Percentiles rank a stretch among this genome's conserved stretches.
These are phyloP conservation scores for Artibeus lituratus DNA, from an alignment of 2,797 vertebrate species.

Conservation along the genomic window DNA sequence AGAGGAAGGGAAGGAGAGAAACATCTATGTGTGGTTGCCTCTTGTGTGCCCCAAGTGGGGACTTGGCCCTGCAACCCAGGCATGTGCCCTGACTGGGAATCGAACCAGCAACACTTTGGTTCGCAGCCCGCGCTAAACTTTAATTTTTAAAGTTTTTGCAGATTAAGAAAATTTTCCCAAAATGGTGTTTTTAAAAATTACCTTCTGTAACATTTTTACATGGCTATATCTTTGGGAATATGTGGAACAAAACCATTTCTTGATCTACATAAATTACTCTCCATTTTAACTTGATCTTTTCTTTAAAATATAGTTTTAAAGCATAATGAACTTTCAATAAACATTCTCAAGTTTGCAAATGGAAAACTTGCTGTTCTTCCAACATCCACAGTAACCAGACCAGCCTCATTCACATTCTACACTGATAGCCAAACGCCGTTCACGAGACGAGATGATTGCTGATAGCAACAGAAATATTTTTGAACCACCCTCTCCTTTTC, in stretches of 20 bases:
- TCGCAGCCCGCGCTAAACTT: too few species aligned
- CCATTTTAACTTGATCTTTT: slow-evolving; percentile 31
- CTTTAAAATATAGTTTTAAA: slow-evolving; percentile 38
- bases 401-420: slow-evolving; percentile 52
- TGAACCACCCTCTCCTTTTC: slow-evolving; percentile 54
- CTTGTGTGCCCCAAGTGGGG: too few species aligned
- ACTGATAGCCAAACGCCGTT: slow-evolving; percentile 48
- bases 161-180: background rate
- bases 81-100: too few species aligned
- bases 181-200: background rate
- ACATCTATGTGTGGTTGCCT: too few species aligned
- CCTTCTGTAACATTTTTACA: background rate
- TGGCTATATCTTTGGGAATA: background rate
- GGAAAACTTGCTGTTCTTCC: slow-evolving; percentile 48
- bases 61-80: too few species aligned
- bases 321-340: slow-evolving; percentile 21
- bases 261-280: background rate
- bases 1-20: too few species aligned
- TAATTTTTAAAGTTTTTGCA: background rate
- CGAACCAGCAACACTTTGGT: too few species aligned
- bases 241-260: background rate
- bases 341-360: slow-evolving; percentile 38
- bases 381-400: slow-evolving; percentile 52
- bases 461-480: slow-evolving; percentile 76
- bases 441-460: slow-evolving; percentile 57